phyloP scores from a whole-genome alignment of 1,140 invertebrate genomes.

The Drosophila ironensis region DNA sequence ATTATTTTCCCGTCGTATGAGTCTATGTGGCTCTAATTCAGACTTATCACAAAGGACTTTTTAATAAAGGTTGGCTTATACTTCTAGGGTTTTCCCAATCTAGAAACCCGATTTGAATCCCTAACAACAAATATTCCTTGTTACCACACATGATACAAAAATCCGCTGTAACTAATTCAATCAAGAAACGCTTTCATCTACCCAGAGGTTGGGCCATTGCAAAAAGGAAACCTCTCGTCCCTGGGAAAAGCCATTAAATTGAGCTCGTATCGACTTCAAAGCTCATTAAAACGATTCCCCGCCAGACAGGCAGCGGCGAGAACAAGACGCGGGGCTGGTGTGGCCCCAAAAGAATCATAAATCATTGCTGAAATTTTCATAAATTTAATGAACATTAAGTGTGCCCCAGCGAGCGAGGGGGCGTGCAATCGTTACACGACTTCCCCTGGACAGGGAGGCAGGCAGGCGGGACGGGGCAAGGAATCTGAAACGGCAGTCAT shows the following conservation, averaged over 20 bases:
- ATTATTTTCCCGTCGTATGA: too few species aligned
- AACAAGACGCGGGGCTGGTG: background rate
- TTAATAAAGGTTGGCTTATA: too few species aligned
- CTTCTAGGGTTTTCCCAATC: background rate
- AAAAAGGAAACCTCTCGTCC: constrained; percentile 7
- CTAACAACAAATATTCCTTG: background rate
- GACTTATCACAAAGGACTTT: too few species aligned
- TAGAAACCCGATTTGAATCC: background rate
- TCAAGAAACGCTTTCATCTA: constrained; percentile 25
- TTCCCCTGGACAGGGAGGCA: constrained; percentile 34
- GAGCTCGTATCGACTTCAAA: constrained; percentile 40
- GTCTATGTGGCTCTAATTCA: too few species aligned
- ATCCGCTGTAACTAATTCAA: constrained; percentile 15
- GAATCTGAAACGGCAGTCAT: constrained; percentile 60
- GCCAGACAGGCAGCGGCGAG: background rate
- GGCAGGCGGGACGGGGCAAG: background rate
- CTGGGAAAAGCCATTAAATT: constrained; percentile 45
- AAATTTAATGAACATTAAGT: constrained; percentile 73
- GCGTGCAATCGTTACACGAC: constrained; percentile 30
- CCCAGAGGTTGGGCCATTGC: background rate
- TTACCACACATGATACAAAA: constrained; percentile 1
- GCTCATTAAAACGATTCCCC: constrained; percentile 54
- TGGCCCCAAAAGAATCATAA: constrained; percentile 53
- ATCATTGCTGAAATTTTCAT: constrained; percentile 63
- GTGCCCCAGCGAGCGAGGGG: constrained; percentile 15